Base-by-base conservation (phyloP, 2,888 invertebrate genomes). In the Encarsia formosa region DNA sequence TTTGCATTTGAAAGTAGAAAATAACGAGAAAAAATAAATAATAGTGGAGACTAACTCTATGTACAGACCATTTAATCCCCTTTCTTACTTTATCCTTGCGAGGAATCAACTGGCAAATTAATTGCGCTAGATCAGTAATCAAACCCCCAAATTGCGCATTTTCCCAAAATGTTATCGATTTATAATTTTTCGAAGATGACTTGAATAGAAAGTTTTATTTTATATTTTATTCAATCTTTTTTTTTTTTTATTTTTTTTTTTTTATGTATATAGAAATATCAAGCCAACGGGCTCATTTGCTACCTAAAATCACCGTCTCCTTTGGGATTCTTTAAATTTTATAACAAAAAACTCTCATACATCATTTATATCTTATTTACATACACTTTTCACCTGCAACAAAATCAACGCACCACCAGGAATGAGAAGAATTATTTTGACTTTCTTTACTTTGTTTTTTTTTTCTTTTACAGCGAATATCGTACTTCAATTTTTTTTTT, bases 1-100 rank as follows among this genome's bases (percentile, higher is more conserved):
- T 39, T 52, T 52, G 43, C 45, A 53, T 50, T 47, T 54, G 40
- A 50, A 46, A 46, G 49, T 54, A 54, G 43, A 58, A 56, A 51
- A 52, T 51, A 52, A 49, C 57, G 62, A 63, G 62, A 63, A 64
- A 61, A 64, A 61, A 65, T 67, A 66, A 67, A 66, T 66, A 67
- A 66, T 63, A 58, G 52, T 58, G 59, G 59, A 62, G 58, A 60
- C 56, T 61, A 63, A 60, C 56, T 62, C 61, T 67, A 65, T 68
- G 49, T 64, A 65, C 65, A 66, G 58, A 61, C 53, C 52, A 52
- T 59, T 61, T 52, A 52, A 62, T 57, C 59, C 59, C 56, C 61
- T 54, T 55, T 48, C 39, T n/a, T 39, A 43, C 26, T 31, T 23
- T 31, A 47, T 44, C 37, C 43, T 26, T 52, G 43, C 52, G 52